phyloP scores from a whole-genome alignment of 1,140 invertebrate species.

The Bombus pascuorum region DNA sequence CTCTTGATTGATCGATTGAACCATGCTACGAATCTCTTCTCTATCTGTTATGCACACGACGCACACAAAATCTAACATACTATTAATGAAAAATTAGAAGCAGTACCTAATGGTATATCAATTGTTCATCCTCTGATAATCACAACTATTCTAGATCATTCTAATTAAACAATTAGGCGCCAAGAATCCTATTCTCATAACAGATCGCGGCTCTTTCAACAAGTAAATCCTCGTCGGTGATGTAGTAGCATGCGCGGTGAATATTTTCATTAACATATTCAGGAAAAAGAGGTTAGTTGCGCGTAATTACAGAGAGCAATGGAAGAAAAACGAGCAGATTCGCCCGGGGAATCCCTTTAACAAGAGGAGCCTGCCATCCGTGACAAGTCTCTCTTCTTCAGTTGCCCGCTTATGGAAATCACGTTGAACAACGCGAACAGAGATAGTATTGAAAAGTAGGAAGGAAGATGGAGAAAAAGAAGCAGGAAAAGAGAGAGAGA shows the following conservation, averaged over 20 bases:
- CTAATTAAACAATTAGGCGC: constrained; percentile 30
- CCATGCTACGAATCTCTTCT: too few relatives aligned
- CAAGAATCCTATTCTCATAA: background rate
- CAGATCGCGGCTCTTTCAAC: background rate
- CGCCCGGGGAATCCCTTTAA: constrained; percentile 59
- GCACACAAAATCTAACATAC: too few relatives aligned
- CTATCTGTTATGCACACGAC: too few relatives aligned
- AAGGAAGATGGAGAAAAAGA: background rate
- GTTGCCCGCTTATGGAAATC: constrained; percentile 17
- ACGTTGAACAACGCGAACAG: background rate
- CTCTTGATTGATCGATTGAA: constrained; percentile 1
- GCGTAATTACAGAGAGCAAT: constrained; percentile 60
- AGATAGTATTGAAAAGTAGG: too few relatives aligned
- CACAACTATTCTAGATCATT: background rate
- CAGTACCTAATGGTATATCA: background rate
- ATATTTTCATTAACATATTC: constrained; percentile 58
- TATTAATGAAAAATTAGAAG: background rate
- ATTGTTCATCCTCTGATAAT: constrained; percentile 3
- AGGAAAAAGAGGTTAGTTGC: constrained; percentile 51
- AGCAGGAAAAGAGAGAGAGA: background rate
- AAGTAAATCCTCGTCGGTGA: background rate
- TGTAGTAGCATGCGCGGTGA: constrained; percentile 32
- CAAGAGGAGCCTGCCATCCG: constrained; percentile 58
- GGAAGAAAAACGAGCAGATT: constrained; percentile 65
- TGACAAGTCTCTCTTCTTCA: constrained; percentile 20